Base-by-base conservation (phyloP, 2,888 invertebrate species). In the Strigamia transsilvanica region DNA sequence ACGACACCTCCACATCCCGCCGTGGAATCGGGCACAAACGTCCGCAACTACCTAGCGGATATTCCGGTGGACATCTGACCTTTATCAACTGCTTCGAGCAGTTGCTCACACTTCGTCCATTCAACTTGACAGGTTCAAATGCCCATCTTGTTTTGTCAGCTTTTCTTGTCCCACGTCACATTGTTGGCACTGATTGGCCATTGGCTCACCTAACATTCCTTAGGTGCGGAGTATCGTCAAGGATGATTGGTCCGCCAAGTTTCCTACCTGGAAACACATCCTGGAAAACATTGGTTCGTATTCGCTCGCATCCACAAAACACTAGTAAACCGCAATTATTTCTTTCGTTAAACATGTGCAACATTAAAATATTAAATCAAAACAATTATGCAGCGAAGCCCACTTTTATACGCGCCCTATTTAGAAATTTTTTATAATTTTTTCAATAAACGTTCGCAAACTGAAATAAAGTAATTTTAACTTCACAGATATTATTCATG, bases 1-100 rank as follows among this genome's bases (percentile, higher is more conserved):
- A 32, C 73, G 23, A 32, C 73, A 73, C 73, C 73, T 73, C 73
- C 73, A 73, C 73, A 73, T 73, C 73, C 73, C 73, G 73, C 27
- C 73, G 73, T 15, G 27, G 12, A 73, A 73, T 13, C 32, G 73
- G 27, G 32, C 73, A 15, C 73, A 13, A 32, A 73, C 73, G 73
- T 27, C 27, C 32, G 27, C 32, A 23, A 32, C 27, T 73, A 27
- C 27, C 27, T 27, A 73, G 7, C 18, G 56, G 56, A 56, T 7
- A 18, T 56, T n/a, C 27, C 73, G 23, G 73, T 27, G 32, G 32
- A 9, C 73, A n/a, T 27, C 27, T 73, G 73, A 73, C 73, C 73
- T 73, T 73, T 73, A 1, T 0, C 27, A 32, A 73, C 56, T 1
- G 6, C 9, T 18, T 18, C 18, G 73, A 10, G 32, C 73, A 27